Percentiles rank a stretch among this genome's conserved stretches.
Evolutionary conservation across 1,140 invertebrate genomes (phyloP).

Genomic region (Coelopa frigida): DNA sequence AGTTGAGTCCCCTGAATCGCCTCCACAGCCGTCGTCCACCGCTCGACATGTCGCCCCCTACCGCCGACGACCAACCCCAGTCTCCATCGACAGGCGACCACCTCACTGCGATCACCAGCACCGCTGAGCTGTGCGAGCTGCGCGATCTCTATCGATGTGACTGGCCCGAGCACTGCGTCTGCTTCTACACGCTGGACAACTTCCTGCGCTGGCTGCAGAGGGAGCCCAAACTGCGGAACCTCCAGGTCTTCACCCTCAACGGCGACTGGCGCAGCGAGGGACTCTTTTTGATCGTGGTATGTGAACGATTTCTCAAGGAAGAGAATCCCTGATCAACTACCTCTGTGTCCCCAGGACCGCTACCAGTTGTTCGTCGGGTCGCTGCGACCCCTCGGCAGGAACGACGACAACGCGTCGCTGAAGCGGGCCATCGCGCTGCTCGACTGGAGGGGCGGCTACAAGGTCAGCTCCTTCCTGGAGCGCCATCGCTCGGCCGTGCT

Average conservation of each 20-base stretch:
- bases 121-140: slow-evolving; percentile 7
- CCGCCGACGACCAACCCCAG: no score
- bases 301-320: neutral
- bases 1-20: no score
- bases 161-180: slow-evolving; percentile 16
- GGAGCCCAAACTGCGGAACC: slow-evolving; percentile 8
- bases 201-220: slow-evolving; percentile 9
- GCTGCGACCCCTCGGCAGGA: no score
- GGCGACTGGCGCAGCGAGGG: slow-evolving; percentile 17
- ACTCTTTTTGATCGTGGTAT: slow-evolving; percentile 33
- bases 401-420: slow-evolving; percentile 9
- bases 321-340: neutral
- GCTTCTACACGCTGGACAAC: slow-evolving; percentile 16
- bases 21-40: neutral
- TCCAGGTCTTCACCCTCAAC: slow-evolving; percentile 9
- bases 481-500: slow-evolving; percentile 23
- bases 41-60: neutral
- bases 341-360: slow-evolving; percentile 26
- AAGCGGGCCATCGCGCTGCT: slow-evolving; percentile 16
- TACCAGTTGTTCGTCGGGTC: slow-evolving; percentile 36
- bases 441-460: slow-evolving; percentile 28
- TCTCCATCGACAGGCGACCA: neutral
- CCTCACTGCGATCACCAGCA: slow-evolving; percentile 5
- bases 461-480: slow-evolving; percentile 30
- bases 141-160: slow-evolving; percentile 11